phyloP scores from a whole-genome alignment of 2,797 vertebrate genomes.

The Parambassis ranga region DNA sequence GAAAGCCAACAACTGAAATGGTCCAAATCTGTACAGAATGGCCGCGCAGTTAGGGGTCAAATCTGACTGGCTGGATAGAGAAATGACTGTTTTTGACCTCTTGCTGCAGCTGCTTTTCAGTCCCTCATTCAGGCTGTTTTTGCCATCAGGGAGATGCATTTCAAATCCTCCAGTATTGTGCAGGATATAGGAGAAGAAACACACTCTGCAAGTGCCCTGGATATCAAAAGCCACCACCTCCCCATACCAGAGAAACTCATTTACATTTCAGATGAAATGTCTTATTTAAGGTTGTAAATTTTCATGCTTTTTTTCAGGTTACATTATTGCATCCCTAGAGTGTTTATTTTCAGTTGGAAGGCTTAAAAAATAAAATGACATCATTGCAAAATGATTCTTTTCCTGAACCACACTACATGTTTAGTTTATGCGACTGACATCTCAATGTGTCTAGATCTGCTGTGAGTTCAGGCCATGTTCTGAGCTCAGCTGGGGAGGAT shows the following conservation, averaged over 20 bases:
- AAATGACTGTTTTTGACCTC: slow-evolving; percentile 50
- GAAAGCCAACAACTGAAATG: slow-evolving; percentile 64
- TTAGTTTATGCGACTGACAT: slow-evolving; percentile 32
- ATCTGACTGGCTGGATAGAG: slow-evolving; percentile 55
- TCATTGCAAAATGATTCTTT: not conserved
- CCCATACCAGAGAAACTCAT: slow-evolving; percentile 25
- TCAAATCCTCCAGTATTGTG: slow-evolving; percentile 33
- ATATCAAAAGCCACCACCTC: slow-evolving; percentile 32
- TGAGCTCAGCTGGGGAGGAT: slow-evolving; percentile 70
- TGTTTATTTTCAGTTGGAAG: not conserved
- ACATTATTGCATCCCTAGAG: not conserved
- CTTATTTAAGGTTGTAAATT: slow-evolving; percentile 6
- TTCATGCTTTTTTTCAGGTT: not conserved
- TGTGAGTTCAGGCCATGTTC: slow-evolving; percentile 50
- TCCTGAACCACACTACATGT: slow-evolving; percentile 1
- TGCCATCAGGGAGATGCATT: slow-evolving; percentile 59
- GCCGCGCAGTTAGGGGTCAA: slow-evolving; percentile 44
- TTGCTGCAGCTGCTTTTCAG: slow-evolving; percentile 59
- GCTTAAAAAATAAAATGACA: slow-evolving; percentile 6
- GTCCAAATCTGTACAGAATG: slow-evolving; percentile 57
- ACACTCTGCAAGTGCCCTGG: slow-evolving; percentile 18
- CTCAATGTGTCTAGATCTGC: slow-evolving; percentile 14
- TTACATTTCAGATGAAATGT: slow-evolving; percentile 36
- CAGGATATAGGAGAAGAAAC: slow-evolving; percentile 39
- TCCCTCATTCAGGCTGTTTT: slow-evolving; percentile 56